Percentiles rank a stretch among this genome's conserved stretches.
phyloP scores from a whole-genome alignment of 2,888 invertebrate species.

The Conops quadrifasciatus region DNA sequence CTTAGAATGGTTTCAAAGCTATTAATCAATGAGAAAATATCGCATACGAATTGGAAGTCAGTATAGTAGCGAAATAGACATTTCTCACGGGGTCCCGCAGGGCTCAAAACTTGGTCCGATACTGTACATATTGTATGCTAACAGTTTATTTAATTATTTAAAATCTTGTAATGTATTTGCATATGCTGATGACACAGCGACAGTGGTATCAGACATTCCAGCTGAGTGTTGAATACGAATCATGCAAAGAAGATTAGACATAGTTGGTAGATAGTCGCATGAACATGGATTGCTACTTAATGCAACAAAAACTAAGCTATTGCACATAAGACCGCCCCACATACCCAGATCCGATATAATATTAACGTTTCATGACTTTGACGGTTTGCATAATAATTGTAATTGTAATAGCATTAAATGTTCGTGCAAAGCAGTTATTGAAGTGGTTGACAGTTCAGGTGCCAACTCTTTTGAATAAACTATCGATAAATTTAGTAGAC shows the following conservation, averaged over 20 bases:
- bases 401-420: not conserved
- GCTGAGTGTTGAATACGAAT: not conserved
- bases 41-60: not conserved
- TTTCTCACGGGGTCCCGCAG: conserved; percentile 21
- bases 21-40: not conserved
- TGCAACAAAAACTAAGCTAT: not conserved
- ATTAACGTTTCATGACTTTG: not conserved
- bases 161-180: not conserved
- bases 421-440: conserved; percentile 4
- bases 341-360: not conserved
- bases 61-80: not conserved
- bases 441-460: not conserved
- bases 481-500: not conserved
- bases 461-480: not conserved
- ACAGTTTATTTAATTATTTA: conserved; percentile 6
- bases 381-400: not conserved
- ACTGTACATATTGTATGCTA: conserved; percentile 11
- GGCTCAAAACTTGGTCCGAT: conserved; percentile 32
- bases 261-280: not conserved
- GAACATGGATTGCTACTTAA: conserved; percentile 10
- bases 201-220: not conserved
- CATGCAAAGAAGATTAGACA: conserved; percentile 10
- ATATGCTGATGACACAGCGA: not conserved
- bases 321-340: conserved; percentile 5
- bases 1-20: not conserved